Evolutionary conservation across 2,113 vertebrate genomes (phyloP).

Genomic region (Herpailurus yagouaroundi): DNA sequence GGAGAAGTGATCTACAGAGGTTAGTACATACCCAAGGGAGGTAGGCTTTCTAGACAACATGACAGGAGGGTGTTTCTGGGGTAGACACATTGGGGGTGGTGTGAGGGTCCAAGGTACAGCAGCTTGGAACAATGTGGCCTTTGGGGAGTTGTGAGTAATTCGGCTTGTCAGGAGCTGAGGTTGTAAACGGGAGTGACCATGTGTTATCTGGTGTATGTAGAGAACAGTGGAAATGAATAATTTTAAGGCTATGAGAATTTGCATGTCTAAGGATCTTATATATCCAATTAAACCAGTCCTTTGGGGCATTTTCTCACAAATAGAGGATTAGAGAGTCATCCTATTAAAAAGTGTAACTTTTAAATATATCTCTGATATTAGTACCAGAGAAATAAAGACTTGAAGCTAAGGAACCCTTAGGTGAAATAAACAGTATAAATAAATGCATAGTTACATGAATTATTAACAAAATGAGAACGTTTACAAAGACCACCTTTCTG

Average conservation of each 20-base stretch:
- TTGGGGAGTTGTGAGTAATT: neutral
- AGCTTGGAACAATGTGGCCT: neutral
- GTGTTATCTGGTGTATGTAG: neutral
- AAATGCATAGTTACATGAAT: neutral
- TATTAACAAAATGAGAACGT: neutral
- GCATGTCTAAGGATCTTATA: neutral
- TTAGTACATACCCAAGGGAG: neutral
- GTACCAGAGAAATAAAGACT: neutral
- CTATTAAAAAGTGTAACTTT: conserved; percentile 42
- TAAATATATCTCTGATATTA: neutral
- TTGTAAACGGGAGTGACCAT: neutral
- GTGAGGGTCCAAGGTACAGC: neutral
- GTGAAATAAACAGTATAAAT: neutral
- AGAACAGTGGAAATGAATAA: neutral
- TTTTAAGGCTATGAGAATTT: conserved; percentile 25
- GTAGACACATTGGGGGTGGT: neutral
- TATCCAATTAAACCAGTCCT: conserved; percentile 36
- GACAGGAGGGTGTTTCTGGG: neutral
- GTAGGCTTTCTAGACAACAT: neutral
- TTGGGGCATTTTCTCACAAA: conserved; percentile 53
- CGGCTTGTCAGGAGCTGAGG: neutral
- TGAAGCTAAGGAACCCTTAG: neutral
- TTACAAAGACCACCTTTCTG: neutral
- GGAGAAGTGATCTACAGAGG: neutral
- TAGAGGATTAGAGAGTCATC: conserved; percentile 5